Base-by-base conservation (phyloP, 2,113 vertebrate species). In the Ariopsis seemanni region DNA sequence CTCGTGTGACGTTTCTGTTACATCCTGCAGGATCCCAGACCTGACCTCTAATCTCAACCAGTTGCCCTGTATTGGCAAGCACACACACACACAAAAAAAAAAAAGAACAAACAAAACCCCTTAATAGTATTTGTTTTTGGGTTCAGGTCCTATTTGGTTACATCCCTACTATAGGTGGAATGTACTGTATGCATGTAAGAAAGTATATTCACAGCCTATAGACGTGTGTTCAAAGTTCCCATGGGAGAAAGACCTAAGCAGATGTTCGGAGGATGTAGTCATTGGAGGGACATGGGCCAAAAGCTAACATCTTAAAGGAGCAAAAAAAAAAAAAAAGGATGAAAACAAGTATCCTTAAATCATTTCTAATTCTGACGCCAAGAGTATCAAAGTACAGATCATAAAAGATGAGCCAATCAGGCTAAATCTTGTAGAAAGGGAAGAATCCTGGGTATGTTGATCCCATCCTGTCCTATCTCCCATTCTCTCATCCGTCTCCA, bases 381-480 rank as follows among this genome's bases (percentile, higher is more conserved):
- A 63, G 88, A 80, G 88, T 88, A 89, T 87, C 82, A 78, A 82
- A 82, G 87, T 79, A 88, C 87, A 84, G 83, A 88, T 79, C 82
- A 78, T 89, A 89, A 80, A 85, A 87, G 58, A 89, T n/a, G 42
- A 82, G 69, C 83, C 89, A 91, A 92, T 90, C 90, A 86, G 34
- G 17, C n/a, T 85, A 88, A 90, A 90, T 87, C 69, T 86, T 85
- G 30, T 80, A 86, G 89, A 83, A 87, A 67, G 88, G 80, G 74
- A 88, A 89, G 86, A 92, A 89, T 85, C 77, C 86, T 50, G 85
- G 75, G 83, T 79, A 89, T 87, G 74, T 82, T 83, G 86, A 90
- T 83, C 82, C n/a, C 58, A 67, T 18, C 53, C 81, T 85, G 65
- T 58, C 75, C 88, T 82, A 79, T 84, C 83, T 87, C 57, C 86